phyloP scores from a whole-genome alignment of 2,797 vertebrate genomes.

The Hirundo rustica region DNA sequence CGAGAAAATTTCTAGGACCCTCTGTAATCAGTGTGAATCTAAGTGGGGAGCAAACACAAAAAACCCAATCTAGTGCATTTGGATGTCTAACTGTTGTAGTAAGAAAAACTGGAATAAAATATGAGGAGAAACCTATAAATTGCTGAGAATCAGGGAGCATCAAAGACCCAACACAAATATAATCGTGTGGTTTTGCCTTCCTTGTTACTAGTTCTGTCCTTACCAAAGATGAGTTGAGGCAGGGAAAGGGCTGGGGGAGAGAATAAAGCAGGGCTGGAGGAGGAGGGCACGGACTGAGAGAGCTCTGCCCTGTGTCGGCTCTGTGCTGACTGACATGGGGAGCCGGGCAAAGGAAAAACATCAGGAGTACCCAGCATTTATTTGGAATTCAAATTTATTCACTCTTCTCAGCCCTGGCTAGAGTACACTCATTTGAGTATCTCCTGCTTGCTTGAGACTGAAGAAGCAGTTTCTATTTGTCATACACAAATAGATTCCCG shows the following conservation, averaged over 20 bases:
- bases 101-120: neutral
- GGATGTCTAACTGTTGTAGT: neutral
- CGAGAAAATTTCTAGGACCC: neutral
- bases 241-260: neutral
- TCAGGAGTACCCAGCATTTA: neutral
- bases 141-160: neutral
- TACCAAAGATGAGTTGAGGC: neutral
- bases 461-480: neutral
- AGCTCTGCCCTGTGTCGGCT: neutral
- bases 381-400: neutral
- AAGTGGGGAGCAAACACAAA: neutral
- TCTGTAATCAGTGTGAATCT: neutral
- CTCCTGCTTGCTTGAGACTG: neutral
- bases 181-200: accelerated
- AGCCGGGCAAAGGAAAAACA: neutral
- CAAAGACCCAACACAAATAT: neutral
- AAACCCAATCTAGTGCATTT: accelerated
- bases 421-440: neutral
- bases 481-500: neutral
- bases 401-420: neutral
- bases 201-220: neutral
- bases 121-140: neutral
- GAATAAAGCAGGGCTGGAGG: neutral
- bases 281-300: neutral
- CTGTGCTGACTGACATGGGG: accelerated